Evolutionary conservation across 2,797 vertebrate genomes (phyloP), one percentile per base, ranked within the genome.

Genomic region (Melanotaenia nigrans): DNA sequence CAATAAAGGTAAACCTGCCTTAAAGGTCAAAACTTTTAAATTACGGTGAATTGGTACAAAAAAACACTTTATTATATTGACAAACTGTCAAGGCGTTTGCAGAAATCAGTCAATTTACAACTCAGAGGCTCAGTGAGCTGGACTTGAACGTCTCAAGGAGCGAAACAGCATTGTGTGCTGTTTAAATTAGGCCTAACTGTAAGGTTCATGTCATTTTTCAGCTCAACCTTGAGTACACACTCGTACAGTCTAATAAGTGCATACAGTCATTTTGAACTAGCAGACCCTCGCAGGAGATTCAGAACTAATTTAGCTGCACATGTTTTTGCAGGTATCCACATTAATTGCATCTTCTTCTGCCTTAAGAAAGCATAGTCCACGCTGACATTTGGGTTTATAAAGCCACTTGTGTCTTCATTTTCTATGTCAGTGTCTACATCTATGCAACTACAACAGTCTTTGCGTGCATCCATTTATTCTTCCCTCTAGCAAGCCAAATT

Each of bases 61-160:
- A 30, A 82, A 77, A 82, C 81, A 77, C 67, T 72, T 71, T 56
- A 33, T 81, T 28, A 33, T 87, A 89, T 90, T 68, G 86, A 87
- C 77, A 80, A 90, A 79, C 66, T 88, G 87, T 84, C 90, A 78
- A 66, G 68, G 45, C 42, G 24, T 62, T 73, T 0, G 22, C 62
- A 35, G 64, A 67, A 30, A 75, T 82, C 68, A 57, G 65, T 59
- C 78, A 83, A 78, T 84, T 82, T 82, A 81, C 74, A 81, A 79
- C 84, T 75, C 77, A 72, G 68, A 63, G 82, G 71, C 73, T 77
- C 61, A n/a, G 54, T 61, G 68, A 74, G 72, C 51, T 54, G 56
- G 58, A 78, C 60, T 47, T 28, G 28, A 47, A 13, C 18, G 64
- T 61, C 68, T 75, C 60, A 74, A 65, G 68, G 64, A 76, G 25